Evolutionary conservation across 92 coral and sea anemone genomes (phyloP), one percentile per base, ranked within the genome.

Genomic region (Plumapathes pennacea): DNA sequence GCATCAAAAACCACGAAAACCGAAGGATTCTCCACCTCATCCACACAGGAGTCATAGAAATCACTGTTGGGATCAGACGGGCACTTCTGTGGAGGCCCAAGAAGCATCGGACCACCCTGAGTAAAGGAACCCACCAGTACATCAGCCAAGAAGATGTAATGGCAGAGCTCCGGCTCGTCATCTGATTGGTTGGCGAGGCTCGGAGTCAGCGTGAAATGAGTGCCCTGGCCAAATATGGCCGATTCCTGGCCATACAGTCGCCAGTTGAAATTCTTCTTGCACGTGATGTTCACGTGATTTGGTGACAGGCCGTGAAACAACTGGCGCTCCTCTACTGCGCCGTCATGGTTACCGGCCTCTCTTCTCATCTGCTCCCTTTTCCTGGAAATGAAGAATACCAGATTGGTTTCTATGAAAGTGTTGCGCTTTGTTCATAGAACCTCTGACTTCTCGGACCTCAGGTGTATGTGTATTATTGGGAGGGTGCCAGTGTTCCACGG

Each of bases 121-220:
- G 94, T 68, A 41, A 23, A 90, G 24, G 82, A 77, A 9, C 97
- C 97, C 12, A 82, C 78, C 48, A 90, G 62, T 23, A 90, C 97
- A 23, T 71, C 77, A 41, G 84, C 88, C 36, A 90, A 46, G 24
- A 85, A 85, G 67, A 90, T 73, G 67, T 50, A 77, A n/a, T 86
- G 86, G 23, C 76, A 28, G 29, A 67, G 38, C 26, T 67, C 76
- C 0, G 75, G 41, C 41, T 82, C 82, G 21, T 77, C 75, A 12
- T 55, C 54, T 70, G 85, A 77, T 20, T 67, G 42, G 41, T 67
- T 60, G 51, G 89, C 76, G 36, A 76, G 56, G 26, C 57, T 65
- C 10, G 94, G 76, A 25, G 85, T 72, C 10, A 49, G 46, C 3
- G 94, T 77, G 54, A 89, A 89, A 72, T 89, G 85, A 13, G 88